phyloP scores from a whole-genome alignment of 2,797 vertebrate species.

The Neomorphus geoffroyi region DNA sequence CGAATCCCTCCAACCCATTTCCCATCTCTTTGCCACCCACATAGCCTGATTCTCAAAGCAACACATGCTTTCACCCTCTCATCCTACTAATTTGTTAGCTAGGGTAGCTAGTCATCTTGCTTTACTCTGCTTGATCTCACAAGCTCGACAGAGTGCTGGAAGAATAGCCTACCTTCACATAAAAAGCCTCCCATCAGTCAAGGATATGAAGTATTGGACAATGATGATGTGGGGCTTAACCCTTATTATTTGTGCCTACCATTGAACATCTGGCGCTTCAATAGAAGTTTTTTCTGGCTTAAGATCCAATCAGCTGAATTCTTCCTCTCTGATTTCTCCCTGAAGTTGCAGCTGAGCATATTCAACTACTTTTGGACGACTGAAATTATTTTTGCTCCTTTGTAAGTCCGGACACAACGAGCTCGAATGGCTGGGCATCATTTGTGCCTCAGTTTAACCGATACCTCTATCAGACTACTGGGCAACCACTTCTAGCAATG shows the following conservation, averaged over 20 bases:
- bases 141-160: neutral
- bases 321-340: slow-evolving; percentile 18
- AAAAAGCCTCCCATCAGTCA: neutral
- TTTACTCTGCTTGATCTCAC: slow-evolving; percentile 9
- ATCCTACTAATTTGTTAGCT: slow-evolving; percentile 15
- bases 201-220: slow-evolving; percentile 7
- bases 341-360: slow-evolving; percentile 45
- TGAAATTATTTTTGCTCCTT: slow-evolving; percentile 28
- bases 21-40: slow-evolving; percentile 57
- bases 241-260: slow-evolving; percentile 45
- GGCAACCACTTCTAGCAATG: neutral
- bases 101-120: slow-evolving; percentile 1
- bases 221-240: slow-evolving; percentile 24
- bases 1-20: slow-evolving; percentile 45
- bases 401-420: neutral
- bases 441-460: neutral
- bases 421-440: neutral
- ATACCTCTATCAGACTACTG: neutral
- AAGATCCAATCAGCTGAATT: slow-evolving; percentile 53
- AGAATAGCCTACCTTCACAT: slow-evolving; percentile 2
- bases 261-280: slow-evolving; percentile 61
- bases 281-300: slow-evolving; percentile 24
- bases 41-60: slow-evolving; percentile 7
- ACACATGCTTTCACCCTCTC: slow-evolving; percentile 23
- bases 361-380: slow-evolving; percentile 25